phyloP scores from a whole-genome alignment of 2,888 invertebrate species.

The Autographa pulchrina region DNA sequence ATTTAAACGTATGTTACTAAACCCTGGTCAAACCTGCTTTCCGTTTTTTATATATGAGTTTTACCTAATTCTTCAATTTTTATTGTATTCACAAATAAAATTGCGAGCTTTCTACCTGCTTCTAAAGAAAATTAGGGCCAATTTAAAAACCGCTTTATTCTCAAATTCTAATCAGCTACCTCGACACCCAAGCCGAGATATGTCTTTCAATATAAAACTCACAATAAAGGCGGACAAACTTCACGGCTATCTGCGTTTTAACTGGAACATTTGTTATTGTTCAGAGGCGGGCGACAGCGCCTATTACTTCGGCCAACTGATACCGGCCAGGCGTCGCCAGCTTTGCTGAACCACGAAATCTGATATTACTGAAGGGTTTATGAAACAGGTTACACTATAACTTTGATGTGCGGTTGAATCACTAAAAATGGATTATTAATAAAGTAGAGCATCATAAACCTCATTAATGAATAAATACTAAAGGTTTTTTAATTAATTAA shows the following conservation, averaged over 20 bases:
- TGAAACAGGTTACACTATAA: conserved; percentile 17
- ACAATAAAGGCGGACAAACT: conserved; percentile 55
- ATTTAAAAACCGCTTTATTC: neutral
- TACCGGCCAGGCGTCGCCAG: conserved; percentile 25
- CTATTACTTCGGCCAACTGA: conserved; percentile 41
- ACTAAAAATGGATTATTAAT: conserved; percentile 3
- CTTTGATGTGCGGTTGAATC: conserved; percentile 14
- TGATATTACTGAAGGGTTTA: conserved; percentile 37
- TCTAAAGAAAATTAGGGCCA: too few relatives aligned
- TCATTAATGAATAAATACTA: neutral
- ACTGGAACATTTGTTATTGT: conserved; percentile 65
- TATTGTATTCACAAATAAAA: too few relatives aligned
- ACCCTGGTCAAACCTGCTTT: too few relatives aligned
- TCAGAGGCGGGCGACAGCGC: conserved; percentile 31
- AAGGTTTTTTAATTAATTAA: too few relatives aligned
- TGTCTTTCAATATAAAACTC: conserved; percentile 52
- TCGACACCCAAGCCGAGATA: neutral
- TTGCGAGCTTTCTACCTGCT: too few relatives aligned
- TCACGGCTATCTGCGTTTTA: conserved; percentile 64
- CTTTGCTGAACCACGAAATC: conserved; percentile 25
- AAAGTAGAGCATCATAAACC: neutral
- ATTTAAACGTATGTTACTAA: too few relatives aligned
- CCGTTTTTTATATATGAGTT: too few relatives aligned
- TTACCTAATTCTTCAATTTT: too few relatives aligned
- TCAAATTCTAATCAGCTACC: neutral